Conservation (phyloP, 2,797 vertebrate species). For the Malurus leucopterus region DNA sequence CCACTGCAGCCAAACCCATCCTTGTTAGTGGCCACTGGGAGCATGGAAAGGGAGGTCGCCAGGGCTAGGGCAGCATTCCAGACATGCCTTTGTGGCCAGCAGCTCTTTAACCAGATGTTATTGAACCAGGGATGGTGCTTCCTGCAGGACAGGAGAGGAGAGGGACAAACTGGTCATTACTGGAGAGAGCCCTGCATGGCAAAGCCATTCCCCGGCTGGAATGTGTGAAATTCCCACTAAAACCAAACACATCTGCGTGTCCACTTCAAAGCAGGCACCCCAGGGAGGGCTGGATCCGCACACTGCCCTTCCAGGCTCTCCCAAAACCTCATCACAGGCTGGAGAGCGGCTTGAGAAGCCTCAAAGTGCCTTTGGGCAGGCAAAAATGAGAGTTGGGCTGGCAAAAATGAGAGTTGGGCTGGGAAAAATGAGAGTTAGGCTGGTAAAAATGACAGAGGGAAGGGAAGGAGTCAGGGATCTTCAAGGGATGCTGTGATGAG, state of each 20-base stretch:
- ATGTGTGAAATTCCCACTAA: slow-evolving; percentile 59
- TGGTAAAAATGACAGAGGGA: neutral
- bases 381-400: no score
- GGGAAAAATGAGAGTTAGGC: neutral
- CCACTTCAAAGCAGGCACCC: neutral
- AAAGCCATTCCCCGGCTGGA: slow-evolving; percentile 26
- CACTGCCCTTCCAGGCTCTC: neutral
- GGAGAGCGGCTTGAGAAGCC: neutral
- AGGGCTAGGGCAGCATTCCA: slow-evolving; percentile 45
- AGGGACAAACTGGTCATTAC: neutral
- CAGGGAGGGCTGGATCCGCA: neutral
- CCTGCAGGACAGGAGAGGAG: neutral
- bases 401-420: neutral
- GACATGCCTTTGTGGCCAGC: slow-evolving; percentile 2
- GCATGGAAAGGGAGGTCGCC: neutral
- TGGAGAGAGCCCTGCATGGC: neutral
- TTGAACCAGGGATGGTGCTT: neutral
- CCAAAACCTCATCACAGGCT: slow-evolving; percentile 13
- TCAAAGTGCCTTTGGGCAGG: neutral
- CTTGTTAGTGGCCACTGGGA: neutral
- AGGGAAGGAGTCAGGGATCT: neutral
- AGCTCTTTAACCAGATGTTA: slow-evolving; percentile 13
- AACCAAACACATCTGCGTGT: slow-evolving; percentile 16
- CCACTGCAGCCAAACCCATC: neutral
- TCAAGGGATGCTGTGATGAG: neutral